Evolutionary conservation across 2,888 invertebrate species (phyloP).

Genomic region (Aradus depressus): DNA sequence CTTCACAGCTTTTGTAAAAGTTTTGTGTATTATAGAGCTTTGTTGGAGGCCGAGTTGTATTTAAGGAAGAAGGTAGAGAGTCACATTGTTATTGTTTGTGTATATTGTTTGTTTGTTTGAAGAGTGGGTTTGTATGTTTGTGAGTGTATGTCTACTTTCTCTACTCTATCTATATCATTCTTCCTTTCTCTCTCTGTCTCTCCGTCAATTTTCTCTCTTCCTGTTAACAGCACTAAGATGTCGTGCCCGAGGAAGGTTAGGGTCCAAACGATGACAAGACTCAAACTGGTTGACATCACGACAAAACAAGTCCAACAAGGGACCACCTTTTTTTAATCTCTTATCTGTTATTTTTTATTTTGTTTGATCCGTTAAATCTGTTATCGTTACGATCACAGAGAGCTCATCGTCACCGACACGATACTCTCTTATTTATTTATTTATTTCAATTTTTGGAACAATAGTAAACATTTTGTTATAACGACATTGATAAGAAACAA

Average conservation of each 20-base stretch:
- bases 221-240: conserved; percentile 39
- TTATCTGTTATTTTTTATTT: too few relatives aligned
- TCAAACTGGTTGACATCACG: too few relatives aligned
- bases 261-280: conserved; percentile 14
- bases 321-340: background rate
- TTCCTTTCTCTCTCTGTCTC: conserved; percentile 23
- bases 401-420: too few relatives aligned
- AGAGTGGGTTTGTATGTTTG: conserved; percentile 8
- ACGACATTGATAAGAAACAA: too few relatives aligned
- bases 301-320: too few relatives aligned
- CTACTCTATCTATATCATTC: background rate
- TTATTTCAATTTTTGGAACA: too few relatives aligned
- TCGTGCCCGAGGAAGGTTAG: conserved; percentile 41
- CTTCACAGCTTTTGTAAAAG: conserved; percentile 16
- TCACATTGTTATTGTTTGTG: too few relatives aligned
- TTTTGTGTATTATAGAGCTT: conserved; percentile 7
- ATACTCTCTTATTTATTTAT: too few relatives aligned
- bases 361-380: too few relatives aligned
- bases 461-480: too few relatives aligned
- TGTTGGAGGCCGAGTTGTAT: conserved; percentile 12
- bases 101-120: too few relatives aligned
- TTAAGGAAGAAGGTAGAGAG: conserved; percentile 17
- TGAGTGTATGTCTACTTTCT: conserved; percentile 6
- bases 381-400: too few relatives aligned
- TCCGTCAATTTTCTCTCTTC: conserved; percentile 31